Conservation (phyloP, 1,140 invertebrate genomes). For the Heterodera schachtii region DNA sequence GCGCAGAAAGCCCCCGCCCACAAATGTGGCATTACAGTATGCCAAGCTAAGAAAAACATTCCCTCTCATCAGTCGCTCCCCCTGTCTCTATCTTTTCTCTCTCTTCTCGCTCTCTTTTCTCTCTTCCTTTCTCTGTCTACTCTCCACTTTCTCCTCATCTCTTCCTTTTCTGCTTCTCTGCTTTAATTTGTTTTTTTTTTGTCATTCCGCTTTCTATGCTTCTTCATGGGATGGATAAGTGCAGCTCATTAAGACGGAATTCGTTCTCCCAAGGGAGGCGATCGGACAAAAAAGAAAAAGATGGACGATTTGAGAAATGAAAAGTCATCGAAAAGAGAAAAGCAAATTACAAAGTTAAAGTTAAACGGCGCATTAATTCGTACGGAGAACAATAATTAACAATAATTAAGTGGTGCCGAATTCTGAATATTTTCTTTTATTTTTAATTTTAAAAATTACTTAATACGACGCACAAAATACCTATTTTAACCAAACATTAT, state of each 20-base stretch:
- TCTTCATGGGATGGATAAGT: background rate
- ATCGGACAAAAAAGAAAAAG: background rate
- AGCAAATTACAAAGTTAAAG: too few relatives aligned
- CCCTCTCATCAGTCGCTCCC: too few relatives aligned
- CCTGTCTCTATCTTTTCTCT: too few relatives aligned
- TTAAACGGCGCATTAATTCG: too few relatives aligned
- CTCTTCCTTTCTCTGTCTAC: background rate
- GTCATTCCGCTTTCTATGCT: too few relatives aligned
- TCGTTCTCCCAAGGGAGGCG: background rate
- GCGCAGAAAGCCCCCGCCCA: background rate
- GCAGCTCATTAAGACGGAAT: background rate
- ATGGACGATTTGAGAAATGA: background rate
- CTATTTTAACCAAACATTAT: background rate
- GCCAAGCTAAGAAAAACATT: background rate
- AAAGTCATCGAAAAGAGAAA: too few relatives aligned
- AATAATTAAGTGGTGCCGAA: too few relatives aligned
- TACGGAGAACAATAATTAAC: too few relatives aligned
- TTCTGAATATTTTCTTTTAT: too few relatives aligned
- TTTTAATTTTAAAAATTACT: too few relatives aligned
- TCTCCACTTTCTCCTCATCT: background rate
- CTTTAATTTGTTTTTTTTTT: background rate
- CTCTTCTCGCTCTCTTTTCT: too few relatives aligned
- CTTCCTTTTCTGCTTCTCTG: background rate
- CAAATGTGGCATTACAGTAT: background rate
- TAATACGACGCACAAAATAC: too few relatives aligned